Conservation (phyloP, 2,113 vertebrate genomes). For the Psittacula cyanocephala region DNA sequence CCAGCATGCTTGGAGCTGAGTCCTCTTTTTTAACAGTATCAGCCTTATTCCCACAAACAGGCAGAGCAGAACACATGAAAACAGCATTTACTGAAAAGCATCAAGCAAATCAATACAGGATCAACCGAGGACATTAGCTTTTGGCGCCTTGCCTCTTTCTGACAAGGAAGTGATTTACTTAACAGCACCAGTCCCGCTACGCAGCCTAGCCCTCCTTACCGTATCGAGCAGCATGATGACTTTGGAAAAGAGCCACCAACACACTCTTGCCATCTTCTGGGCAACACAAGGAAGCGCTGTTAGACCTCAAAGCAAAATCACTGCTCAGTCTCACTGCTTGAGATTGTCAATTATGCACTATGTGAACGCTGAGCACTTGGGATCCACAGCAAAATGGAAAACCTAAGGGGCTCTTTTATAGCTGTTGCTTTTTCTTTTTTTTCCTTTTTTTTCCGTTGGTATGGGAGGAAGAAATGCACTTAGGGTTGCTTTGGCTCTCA, state of each 20-base stretch:
- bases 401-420: not conserved
- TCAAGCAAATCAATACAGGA: not conserved
- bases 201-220: slow-evolving; percentile 8
- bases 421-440: not conserved
- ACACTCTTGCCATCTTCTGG: slow-evolving; percentile 85
- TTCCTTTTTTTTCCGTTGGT: not conserved
- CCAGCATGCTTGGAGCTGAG: not conserved
- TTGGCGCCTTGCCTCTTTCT: not conserved
- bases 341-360: not conserved
- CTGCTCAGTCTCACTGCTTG: not conserved
- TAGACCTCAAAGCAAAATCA: not conserved
- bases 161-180: not conserved
- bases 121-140: not conserved
- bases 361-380: not conserved
- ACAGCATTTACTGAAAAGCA: not conserved
- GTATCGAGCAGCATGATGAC: slow-evolving; percentile 74
- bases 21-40: not conserved
- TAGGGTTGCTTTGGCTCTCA: not conserved
- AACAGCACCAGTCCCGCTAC: not conserved
- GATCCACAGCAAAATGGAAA: not conserved
- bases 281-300: not conserved
- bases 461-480: not conserved
- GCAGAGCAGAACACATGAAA: not conserved
- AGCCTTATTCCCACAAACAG: not conserved
- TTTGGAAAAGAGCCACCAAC: slow-evolving; percentile 83